Evolutionary conservation across 2,888 invertebrate genomes (phyloP), one percentile per base, ranked within the genome.

Genomic region (Tenthredo distinguenda): DNA sequence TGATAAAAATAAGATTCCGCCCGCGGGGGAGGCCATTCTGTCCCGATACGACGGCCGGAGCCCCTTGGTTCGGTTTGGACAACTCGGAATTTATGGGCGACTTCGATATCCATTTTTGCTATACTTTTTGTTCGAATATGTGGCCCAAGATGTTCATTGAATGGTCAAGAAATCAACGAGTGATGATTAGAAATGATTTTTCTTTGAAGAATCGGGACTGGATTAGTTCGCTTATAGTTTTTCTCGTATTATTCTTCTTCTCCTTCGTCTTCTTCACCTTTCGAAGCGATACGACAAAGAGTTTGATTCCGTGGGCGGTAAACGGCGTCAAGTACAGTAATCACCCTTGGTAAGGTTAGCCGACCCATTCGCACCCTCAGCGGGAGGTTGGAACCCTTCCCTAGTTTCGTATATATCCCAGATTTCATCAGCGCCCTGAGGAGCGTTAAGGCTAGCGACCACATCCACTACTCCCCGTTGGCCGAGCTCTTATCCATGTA

Each of bases 401-500:
- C 62, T 21, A 26, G 37, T 81, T 81, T 62, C 81, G 77, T 77
- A 77, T 77, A 81, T 81, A 34, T 31, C 79, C 21, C 79, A 85
- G 85, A 85, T 85, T 85, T 85, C 85, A 85, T 81, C 82, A 74
- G 43, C 71, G 81, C 85, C 85, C 82, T 31, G 84, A 81, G 81
- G 62, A 81, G 83, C 65, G 83, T 68, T 50, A 50, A 83, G 83
- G 83, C 83, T 37, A 83, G 47, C 83, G 40, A 62, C 37, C 81
- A 37, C 81, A 81, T 65, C 83, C 31, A 83, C 65, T 71, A 83
- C 50, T 83, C 83, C 71, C 68, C 47, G 68, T 68, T 34, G 68
- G 79, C 88, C 86, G 85, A 85, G 90, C 90, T 91, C 91, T 91
- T 91, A 91, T 91, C 90, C 90, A 90, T 92, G 91, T 90, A 92